phyloP scores from a whole-genome alignment of 2,888 invertebrate genomes.

The Bellardia pandia region DNA sequence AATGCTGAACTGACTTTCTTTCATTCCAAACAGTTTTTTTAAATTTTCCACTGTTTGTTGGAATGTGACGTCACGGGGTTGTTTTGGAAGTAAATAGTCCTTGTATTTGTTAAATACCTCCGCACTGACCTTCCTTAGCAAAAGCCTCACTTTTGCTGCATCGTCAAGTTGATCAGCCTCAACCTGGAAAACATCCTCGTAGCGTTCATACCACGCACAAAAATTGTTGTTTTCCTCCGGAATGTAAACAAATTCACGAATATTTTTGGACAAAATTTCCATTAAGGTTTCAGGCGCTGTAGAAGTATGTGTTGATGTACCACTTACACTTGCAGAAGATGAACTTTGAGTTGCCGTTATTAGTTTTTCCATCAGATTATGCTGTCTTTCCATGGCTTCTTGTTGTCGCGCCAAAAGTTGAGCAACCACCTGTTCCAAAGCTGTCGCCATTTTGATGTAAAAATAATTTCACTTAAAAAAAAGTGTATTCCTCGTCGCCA shows the following conservation, averaged over 20 bases:
- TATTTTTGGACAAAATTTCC: conserved; percentile 43
- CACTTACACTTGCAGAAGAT: not conserved
- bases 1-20: conserved; percentile 37
- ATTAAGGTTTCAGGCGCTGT: conserved; percentile 29
- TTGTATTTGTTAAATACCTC: conserved; percentile 49
- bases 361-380: conserved; percentile 23
- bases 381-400: conserved; percentile 45
- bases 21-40: conserved; percentile 47
- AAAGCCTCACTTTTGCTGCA: conserved; percentile 56
- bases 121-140: conserved; percentile 41
- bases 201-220: conserved; percentile 38
- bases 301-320: not conserved
- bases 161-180: conserved; percentile 52
- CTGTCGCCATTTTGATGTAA: not conserved
- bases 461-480: not conserved
- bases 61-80: conserved; percentile 48
- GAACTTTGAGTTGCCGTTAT: not conserved
- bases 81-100: conserved; percentile 53
- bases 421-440: conserved; percentile 41
- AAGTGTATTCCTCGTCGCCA: conserved; percentile 12
- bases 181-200: conserved; percentile 48
- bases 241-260: conserved; percentile 41
- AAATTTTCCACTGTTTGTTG: conserved; percentile 35
- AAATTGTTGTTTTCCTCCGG: conserved; percentile 38
- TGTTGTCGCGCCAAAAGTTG: conserved; percentile 41